Evolutionary conservation across 2,888 invertebrate genomes (phyloP).

Genomic region (Phaedon cochleariae): DNA sequence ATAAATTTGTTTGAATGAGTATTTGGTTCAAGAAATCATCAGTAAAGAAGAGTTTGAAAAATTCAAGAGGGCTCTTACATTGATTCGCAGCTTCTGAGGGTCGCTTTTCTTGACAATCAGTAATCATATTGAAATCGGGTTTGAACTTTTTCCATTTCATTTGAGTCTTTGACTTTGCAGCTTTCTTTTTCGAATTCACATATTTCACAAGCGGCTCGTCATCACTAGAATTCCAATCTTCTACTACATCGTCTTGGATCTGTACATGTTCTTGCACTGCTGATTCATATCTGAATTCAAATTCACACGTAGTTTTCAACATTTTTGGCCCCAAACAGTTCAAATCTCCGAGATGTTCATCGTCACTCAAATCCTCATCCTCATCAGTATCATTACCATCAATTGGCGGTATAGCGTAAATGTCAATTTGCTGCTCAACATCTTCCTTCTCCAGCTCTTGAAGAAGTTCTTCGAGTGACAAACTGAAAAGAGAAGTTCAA

Average conservation of each 20-base stretch:
- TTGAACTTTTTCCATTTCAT: conserved; percentile 6
- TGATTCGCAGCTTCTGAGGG: background rate
- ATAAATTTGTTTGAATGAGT: conserved; percentile 2
- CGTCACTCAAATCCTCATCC: no score
- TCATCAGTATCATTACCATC: no score
- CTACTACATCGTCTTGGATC: background rate
- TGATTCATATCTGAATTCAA: background rate
- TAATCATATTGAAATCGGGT: background rate
- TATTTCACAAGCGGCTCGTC: conserved; percentile 1
- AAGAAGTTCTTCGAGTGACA: no score
- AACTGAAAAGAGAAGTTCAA: no score
- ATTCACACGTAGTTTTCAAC: background rate
- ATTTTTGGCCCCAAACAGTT: background rate
- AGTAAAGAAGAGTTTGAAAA: no score
- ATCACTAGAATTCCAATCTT: conserved; percentile 1
- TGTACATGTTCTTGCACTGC: background rate
- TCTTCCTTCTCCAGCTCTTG: no score
- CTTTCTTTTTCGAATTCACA: background rate
- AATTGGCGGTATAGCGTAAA: no score
- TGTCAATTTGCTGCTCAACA: no score
- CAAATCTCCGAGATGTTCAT: no score
- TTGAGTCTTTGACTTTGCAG: background rate
- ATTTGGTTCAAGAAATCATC: background rate
- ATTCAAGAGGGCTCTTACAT: background rate
- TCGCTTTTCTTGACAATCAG: conserved; percentile 7